Conservation (phyloP, 2,797 vertebrate genomes). For the Phyllotis vaccarum region DNA sequence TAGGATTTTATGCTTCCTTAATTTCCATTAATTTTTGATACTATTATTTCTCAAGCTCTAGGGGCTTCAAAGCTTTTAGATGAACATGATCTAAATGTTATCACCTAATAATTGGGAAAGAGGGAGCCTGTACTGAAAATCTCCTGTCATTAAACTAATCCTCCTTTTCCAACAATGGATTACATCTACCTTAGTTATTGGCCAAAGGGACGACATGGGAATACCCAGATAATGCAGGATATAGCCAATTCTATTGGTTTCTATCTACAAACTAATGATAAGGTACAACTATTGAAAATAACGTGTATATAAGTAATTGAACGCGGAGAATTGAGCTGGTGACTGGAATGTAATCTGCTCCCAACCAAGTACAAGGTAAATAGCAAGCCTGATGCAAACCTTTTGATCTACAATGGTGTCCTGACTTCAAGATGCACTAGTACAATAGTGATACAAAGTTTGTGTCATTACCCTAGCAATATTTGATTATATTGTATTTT, state of each 20-base stretch:
- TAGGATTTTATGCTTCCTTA: background rate
- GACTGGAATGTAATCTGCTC: too few species aligned
- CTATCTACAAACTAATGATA: background rate
- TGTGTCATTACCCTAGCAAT: too few species aligned
- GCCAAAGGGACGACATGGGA: background rate
- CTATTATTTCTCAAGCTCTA: background rate
- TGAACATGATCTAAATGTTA: background rate
- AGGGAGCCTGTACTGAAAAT: background rate
- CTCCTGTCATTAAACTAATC: background rate
- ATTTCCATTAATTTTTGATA: slow-evolving; percentile 6
- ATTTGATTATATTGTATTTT: too few species aligned
- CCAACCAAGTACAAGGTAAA: too few species aligned
- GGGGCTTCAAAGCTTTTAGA: background rate
- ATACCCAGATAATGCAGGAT: background rate
- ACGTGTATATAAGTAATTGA: background rate
- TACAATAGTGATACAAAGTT: too few species aligned
- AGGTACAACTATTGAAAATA: background rate
- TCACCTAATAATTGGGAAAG: background rate
- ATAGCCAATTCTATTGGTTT: background rate
- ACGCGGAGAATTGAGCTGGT: background rate
- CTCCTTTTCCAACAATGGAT: background rate
- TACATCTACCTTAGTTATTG: background rate
- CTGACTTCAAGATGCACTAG: too few species aligned
- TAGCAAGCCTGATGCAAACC: too few species aligned
- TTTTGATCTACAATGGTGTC: too few species aligned